phyloP scores from a whole-genome alignment of 2,113 vertebrate species.

The Dicrurus megarhynchus region DNA sequence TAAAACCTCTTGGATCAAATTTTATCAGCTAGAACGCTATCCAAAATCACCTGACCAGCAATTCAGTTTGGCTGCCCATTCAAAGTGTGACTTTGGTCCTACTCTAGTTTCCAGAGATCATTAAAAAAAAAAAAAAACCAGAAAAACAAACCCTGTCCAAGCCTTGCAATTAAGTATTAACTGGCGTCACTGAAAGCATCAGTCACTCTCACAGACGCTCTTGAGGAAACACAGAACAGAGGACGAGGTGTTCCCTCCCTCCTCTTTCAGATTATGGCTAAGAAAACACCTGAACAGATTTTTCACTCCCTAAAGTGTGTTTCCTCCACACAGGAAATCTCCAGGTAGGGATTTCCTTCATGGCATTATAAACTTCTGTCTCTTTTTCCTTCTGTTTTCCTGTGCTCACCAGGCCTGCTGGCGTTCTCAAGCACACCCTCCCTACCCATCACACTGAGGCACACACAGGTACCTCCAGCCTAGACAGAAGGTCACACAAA shows the following conservation, averaged over 20 bases:
- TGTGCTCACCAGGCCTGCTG: not conserved
- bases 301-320: not conserved
- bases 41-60: not conserved
- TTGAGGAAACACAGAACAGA: not conserved
- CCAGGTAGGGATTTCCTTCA: not conserved
- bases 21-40: not conserved
- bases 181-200: not conserved
- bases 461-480: not conserved
- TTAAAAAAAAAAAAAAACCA: not conserved
- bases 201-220: not conserved
- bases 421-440: not conserved
- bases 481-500: not conserved
- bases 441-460: not conserved
- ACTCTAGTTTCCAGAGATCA: not conserved
- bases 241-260: not conserved
- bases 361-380: not conserved
- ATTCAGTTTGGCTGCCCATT: not conserved
- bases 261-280: not conserved
- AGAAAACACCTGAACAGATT: not conserved
- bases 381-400: not conserved
- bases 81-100: not conserved
- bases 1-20: not conserved
- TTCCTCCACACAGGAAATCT: not conserved
- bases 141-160: not conserved
- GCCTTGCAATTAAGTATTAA: conserved; percentile 9